These are phyloP conservation scores for Trachythela sp. DNA, from an alignment of 64 coral and sea anemone genomes.

Conservation along the genomic window DNA sequence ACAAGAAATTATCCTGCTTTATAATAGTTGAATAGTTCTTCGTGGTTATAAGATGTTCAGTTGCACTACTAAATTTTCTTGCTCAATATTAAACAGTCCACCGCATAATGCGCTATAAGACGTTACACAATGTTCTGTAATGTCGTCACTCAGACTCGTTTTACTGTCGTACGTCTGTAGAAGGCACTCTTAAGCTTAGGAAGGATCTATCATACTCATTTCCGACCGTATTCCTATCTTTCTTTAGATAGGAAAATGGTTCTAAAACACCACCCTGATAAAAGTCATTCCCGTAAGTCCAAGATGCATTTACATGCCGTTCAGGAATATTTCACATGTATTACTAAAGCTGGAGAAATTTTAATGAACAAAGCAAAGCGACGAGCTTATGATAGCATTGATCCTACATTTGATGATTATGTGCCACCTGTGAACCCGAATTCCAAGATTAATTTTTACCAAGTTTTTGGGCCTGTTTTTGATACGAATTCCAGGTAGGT, in stretches of 20 bases:
- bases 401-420: constrained; percentile 73
- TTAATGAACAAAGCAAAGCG: constrained; percentile 59
- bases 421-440: constrained; percentile 65
- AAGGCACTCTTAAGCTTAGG: too few species aligned
- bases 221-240: too few species aligned
- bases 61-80: too few species aligned
- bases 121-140: too few species aligned
- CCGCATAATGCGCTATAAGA: too few species aligned
- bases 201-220: too few species aligned
- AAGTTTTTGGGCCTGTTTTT: constrained; percentile 78
- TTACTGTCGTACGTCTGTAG: too few species aligned
- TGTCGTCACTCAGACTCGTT: too few species aligned
- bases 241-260: constrained; percentile 83
- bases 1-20: too few species aligned
- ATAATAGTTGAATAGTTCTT: too few species aligned
- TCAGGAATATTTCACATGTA: constrained; percentile 77
- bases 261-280: constrained; percentile 90
- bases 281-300: constrained; percentile 36
- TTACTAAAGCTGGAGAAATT: constrained; percentile 85
- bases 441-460: constrained; percentile 76
- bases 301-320: constrained; percentile 23
- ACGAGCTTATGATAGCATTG: constrained; percentile 84
- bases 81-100: too few species aligned
- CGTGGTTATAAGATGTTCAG: too few species aligned
- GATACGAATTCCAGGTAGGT: constrained; percentile 83